These are phyloP conservation scores for Hypothenemus hampei DNA, from an alignment of 1,140 invertebrate genomes.

Conservation along the genomic window DNA sequence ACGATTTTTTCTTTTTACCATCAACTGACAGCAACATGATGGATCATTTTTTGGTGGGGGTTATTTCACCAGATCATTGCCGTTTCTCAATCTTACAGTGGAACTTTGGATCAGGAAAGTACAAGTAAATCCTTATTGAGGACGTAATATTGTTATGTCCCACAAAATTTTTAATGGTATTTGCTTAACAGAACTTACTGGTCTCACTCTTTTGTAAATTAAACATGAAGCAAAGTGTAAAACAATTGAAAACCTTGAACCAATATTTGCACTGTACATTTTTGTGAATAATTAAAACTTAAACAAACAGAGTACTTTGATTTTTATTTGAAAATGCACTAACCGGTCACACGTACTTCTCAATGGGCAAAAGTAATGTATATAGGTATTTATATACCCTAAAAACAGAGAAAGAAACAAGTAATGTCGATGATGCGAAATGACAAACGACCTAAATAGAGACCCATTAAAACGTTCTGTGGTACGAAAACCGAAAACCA, in stretches of 20 bases:
- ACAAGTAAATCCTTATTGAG: conserved; percentile 20
- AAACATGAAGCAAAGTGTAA: conserved; percentile 26
- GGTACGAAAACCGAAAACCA: conserved; percentile 20
- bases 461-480: conserved; percentile 24
- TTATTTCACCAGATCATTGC: too few relatives aligned
- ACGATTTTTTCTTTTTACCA: too few relatives aligned
- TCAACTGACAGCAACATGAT: too few relatives aligned
- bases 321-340: conserved; percentile 25
- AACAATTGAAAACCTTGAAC: conserved; percentile 28
- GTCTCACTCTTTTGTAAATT: conserved; percentile 28
- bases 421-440: too few relatives aligned
- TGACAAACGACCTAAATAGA: conserved; percentile 25
- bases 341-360: conserved; percentile 14
- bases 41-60: too few relatives aligned
- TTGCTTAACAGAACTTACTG: conserved; percentile 28
- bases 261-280: conserved; percentile 27
- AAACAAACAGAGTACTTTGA: conserved; percentile 18
- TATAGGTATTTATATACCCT: background rate
- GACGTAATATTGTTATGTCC: conserved; percentile 25
- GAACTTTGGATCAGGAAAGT: conserved; percentile 8
- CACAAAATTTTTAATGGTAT: conserved; percentile 28
- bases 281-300: conserved; percentile 28
- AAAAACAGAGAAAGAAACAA: too few relatives aligned
- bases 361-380: background rate
- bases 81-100: too few relatives aligned